Base-by-base conservation (phyloP, 2,797 vertebrate genomes). In the Pantherophis vulpinus region DNA sequence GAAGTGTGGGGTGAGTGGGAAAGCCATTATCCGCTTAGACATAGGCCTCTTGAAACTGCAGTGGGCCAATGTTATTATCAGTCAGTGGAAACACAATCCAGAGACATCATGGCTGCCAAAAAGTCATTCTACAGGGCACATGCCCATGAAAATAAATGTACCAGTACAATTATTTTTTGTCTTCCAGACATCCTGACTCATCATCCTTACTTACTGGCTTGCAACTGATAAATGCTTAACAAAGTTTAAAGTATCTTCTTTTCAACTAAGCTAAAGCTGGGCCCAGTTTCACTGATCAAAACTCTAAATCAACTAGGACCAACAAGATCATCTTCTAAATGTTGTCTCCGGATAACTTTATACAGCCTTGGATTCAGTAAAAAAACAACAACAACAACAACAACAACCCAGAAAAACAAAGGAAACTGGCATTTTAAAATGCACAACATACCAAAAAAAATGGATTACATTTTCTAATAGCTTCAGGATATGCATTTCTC, bases 11-110 rank as follows among this genome's bases (percentile, higher is more conserved):
- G 23, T 63, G 92, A 92, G 88, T 90, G 88, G 42, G n/a, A 60
- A 92, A 92, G 70, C 70, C 58, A n/a, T 92, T 92, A 90, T 92
- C 92, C 56, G 32, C 56, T 29, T 89, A 29, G 59, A 51, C 88
- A 61, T n/a, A 86, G 47, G 92, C 70, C 70, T 92, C 92, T 92
- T 90, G 42, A 86, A 89, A 59, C 47, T 55, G 92, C 92, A 90
- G 1, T 92, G 74, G 92, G 70, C 70, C 56, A 83, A 42, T 89
- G 58, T 61, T 59, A 55, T 90, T 89, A 86, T 92, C 70, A 90
- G 88, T 89, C 79, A 92, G 70, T 61, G 58, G 88, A 86, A 74
- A 92, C 23, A n/a, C 58, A 92, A 86, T 14, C 47, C 88, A 92
- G 92, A 29, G 70, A 89, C 47, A 79, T 32, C 70, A 86, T 61